These are phyloP conservation scores for Fregetta grallaria DNA, from an alignment of 2,113 vertebrate species.

Conservation along the genomic window DNA sequence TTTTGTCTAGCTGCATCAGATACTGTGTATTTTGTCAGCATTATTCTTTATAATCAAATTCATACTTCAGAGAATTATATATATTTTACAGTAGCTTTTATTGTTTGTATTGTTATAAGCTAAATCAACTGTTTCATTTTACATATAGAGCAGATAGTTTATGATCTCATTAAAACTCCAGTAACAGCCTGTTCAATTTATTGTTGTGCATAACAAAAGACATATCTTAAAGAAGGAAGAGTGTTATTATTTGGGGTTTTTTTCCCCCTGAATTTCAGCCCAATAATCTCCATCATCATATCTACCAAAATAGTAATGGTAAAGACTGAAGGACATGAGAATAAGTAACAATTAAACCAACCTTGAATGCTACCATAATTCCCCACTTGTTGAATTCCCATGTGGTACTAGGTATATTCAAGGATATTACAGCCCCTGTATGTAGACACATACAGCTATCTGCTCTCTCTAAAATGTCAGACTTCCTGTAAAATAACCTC, in stretches of 20 bases:
- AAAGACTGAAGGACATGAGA: neutral
- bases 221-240: neutral
- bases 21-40: neutral
- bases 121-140: slow-evolving; percentile 11
- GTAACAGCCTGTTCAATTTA: neutral
- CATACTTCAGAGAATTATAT: neutral
- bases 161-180: slow-evolving; percentile 6
- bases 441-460: neutral
- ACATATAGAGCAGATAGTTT: neutral
- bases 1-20: neutral
- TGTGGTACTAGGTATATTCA: neutral
- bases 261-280: neutral
- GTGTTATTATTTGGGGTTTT: neutral
- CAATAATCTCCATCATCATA: neutral
- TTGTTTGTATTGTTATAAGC: neutral
- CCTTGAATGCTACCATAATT: neutral
- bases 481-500: neutral
- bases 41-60: slow-evolving; percentile 16
- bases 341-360: neutral
- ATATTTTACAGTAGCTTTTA: neutral
- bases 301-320: neutral
- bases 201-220: neutral
- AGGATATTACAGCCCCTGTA: neutral
- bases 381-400: neutral
- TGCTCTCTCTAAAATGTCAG: neutral